Percentiles rank a stretch among this genome's conserved stretches.
These are phyloP conservation scores for Xylota sylvarum DNA, from an alignment of 2,888 invertebrate genomes.

Conservation along the genomic window DNA sequence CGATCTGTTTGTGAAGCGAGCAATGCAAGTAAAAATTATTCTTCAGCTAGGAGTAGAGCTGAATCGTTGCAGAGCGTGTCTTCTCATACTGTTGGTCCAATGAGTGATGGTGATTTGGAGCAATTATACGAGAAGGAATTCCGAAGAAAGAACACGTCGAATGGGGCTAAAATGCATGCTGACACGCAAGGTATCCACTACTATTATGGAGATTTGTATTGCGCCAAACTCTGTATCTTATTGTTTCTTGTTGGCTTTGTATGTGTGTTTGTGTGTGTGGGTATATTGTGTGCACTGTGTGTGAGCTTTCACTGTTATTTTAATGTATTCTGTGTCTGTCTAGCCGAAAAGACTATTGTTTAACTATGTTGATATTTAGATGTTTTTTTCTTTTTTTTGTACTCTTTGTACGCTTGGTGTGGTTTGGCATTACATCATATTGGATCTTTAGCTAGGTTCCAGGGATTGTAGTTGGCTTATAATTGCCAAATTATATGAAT, in stretches of 20 bases:
- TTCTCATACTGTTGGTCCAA: conserved; percentile 22
- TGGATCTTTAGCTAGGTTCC: neutral
- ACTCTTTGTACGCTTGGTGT: neutral
- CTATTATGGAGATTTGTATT: neutral
- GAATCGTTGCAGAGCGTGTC: conserved; percentile 33
- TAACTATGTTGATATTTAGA: neutral
- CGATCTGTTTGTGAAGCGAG: conserved; percentile 4
- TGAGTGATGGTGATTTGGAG: conserved; percentile 58
- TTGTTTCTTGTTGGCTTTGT: conserved; percentile 22
- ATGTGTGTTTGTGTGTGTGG: conserved; percentile 15
- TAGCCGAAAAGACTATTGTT: neutral
- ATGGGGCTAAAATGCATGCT: conserved; percentile 28
- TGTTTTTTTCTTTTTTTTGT: neutral
- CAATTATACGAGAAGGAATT: conserved; percentile 53
- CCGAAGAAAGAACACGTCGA: conserved; percentile 23
- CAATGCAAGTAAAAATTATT: neutral
- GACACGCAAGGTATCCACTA: conserved; percentile 56
- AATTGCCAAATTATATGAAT: too few species aligned
- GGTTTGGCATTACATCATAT: neutral
- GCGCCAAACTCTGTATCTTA: conserved; percentile 3
- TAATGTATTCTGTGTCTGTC: neutral
- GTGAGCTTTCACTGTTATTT: conserved; percentile 49
- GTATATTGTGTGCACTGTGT: conserved; percentile 46
- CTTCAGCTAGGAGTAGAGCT: neutral
- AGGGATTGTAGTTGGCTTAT: too few species aligned